Base-by-base conservation (phyloP, 2,797 vertebrate genomes). In the Brachyalestes nurse region DNA sequence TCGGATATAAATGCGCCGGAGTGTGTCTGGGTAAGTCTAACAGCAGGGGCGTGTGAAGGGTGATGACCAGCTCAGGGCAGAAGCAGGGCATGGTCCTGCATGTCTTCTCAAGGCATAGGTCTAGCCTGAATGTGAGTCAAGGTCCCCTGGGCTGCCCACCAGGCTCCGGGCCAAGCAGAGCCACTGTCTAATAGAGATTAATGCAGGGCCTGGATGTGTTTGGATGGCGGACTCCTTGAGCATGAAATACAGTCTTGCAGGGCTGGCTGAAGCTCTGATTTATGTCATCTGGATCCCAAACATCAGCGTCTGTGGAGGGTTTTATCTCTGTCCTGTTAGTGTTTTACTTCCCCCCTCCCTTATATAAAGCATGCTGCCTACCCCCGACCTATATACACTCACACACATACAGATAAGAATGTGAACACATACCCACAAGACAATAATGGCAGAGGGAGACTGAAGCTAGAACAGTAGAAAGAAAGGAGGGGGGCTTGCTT, bases 241-340 rank as follows among this genome's bases (percentile, higher is more conserved):
- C 91, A 92, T 93, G 92, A 95, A 93, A 93, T 92, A 93, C 89
- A 85, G 83, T 87, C 90, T 91, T 87, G 85, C 86, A 87, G 88
- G 92, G 89, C 88, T 91, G 93, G 87, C 90, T 91, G 91, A 87
- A 91, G 87, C 86, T 62, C 90, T 92, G 92, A 94, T 94, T 93
- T 92, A 94, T 93, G 90, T 89, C 78, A 83, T 84, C 84, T 83
- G 88, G 87, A 75, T 78, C 83, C 86, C 80, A 83, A 83, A 86
- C 86, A 81, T 90, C 86, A 0, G 79, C 86, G 90, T 89, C 90
- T 89, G 79, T 74, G 69, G 71, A 61, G 73, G 47, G 42, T 42
- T 84, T 82, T 86, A 83, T 86, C 82, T 84, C 57, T 86, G 42
- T 82, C 74, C 71, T 73, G 67, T 78, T 82, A 82, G 75, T 75